Percentiles rank a stretch among this genome's conserved stretches.
These are phyloP conservation scores for Pissodes strobi DNA, from an alignment of 1,140 invertebrate species.

Conservation along the genomic window DNA sequence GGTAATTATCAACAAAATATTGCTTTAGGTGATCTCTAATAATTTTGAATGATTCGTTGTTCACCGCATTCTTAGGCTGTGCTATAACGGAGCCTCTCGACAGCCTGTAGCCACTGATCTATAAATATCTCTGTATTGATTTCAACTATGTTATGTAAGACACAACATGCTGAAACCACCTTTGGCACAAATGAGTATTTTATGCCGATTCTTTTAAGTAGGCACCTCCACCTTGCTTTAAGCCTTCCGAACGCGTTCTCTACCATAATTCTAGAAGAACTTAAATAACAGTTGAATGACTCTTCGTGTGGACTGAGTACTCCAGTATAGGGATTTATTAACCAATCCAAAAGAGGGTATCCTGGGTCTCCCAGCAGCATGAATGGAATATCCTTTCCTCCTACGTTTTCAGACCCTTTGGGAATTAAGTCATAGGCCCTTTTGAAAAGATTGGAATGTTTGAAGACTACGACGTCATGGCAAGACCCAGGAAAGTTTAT, in stretches of 20 bases:
- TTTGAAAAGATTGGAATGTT: not conserved
- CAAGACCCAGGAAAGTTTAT: not conserved
- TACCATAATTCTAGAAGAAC: conserved; percentile 42
- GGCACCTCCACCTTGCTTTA: conserved; percentile 37
- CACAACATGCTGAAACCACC: conserved; percentile 35
- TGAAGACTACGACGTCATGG: conserved; percentile 6
- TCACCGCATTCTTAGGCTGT: too few relatives aligned
- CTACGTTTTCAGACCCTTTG: not conserved
- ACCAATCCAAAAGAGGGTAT: conserved; percentile 39
- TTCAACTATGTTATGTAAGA: conserved; percentile 18
- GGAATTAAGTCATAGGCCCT: not conserved
- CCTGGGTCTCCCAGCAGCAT: conserved; percentile 38
- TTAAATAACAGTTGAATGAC: conserved; percentile 50
- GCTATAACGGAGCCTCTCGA: not conserved
- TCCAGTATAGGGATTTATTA: conserved; percentile 51
- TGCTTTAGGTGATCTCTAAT: too few relatives aligned
- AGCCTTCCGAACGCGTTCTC: conserved; percentile 55
- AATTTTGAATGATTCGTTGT: too few relatives aligned
- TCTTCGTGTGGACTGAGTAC: conserved; percentile 36
- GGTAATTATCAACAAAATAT: too few relatives aligned
- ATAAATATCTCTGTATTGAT: not conserved
- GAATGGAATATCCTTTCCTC: conserved; percentile 20
- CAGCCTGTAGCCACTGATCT: not conserved
- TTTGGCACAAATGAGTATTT: conserved; percentile 35
- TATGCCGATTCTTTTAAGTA: conserved; percentile 39